Conservation (phyloP, 35 echinoderm and acorn worm genomes). For the Anneissia japonica region DNA sequence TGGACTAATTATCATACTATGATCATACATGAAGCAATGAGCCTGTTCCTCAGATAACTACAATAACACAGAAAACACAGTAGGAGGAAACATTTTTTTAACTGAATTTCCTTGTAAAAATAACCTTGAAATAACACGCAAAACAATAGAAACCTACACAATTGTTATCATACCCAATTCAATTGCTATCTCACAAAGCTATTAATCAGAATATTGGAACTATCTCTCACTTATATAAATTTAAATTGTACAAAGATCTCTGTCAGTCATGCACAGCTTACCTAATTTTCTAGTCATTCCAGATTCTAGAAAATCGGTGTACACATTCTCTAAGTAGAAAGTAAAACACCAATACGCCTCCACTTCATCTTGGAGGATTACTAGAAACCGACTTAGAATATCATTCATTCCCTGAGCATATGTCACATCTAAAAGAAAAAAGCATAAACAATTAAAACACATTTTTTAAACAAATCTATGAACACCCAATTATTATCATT, state of each 20-base stretch:
- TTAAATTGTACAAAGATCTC: not conserved
- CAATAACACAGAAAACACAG: no score
- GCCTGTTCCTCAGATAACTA: no score
- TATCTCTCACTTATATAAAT: not conserved
- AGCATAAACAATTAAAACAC: no score
- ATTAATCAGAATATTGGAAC: not conserved
- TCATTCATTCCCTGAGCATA: conserved; percentile 99
- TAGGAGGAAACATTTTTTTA: not conserved
- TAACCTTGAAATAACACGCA: not conserved
- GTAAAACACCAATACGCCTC: conserved; percentile 99
- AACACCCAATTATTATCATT: no score
- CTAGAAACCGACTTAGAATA: conserved; percentile 91
- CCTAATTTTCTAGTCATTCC: conserved; percentile 94
- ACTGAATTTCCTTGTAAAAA: not conserved
- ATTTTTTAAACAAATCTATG: no score
- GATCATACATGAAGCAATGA: no score
- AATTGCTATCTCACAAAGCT: not conserved
- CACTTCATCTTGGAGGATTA: conserved; percentile 81
- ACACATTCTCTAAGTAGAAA: conserved; percentile 81
- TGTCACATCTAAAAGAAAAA: conserved; percentile 66
- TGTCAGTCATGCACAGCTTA: conserved; percentile 16
- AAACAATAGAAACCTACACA: not conserved
- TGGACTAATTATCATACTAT: no score
- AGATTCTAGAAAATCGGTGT: conserved; percentile 85
- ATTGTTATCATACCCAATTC: not conserved